Evolutionary conservation across 2,113 vertebrate genomes (phyloP).

Genomic region (Atherinomorus stipes): DNA sequence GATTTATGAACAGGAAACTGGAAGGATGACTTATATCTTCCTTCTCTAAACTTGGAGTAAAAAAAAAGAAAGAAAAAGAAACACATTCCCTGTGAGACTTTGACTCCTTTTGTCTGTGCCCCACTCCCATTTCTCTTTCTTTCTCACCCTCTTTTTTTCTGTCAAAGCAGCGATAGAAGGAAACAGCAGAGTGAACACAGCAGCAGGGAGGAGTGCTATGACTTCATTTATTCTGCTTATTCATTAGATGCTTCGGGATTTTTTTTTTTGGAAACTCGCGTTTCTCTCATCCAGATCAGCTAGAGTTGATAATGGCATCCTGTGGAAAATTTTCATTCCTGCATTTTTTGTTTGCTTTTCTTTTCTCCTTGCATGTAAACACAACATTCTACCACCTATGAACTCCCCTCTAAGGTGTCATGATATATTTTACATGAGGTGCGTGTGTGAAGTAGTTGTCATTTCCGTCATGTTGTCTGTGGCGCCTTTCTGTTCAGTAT

Average conservation of each 20-base stretch:
- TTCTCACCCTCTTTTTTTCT: background rate
- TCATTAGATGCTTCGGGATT: background rate
- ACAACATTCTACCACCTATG: slow-evolving; percentile 14
- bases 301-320: slow-evolving; percentile 19
- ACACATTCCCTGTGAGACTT: slow-evolving; percentile 53
- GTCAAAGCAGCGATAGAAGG: slow-evolving; percentile 12
- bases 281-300: slow-evolving; percentile 6
- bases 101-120: slow-evolving; percentile 24
- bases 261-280: too few species aligned
- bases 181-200: slow-evolving; percentile 8
- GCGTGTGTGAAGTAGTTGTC: slow-evolving; percentile 9
- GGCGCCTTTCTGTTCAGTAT: background rate
- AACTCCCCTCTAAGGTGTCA: slow-evolving; percentile 13
- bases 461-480: background rate
- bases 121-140: background rate
- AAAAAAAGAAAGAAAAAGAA: slow-evolving; percentile 17
- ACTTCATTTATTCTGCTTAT: slow-evolving; percentile 35
- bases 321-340: slow-evolving; percentile 12
- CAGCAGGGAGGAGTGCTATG: background rate
- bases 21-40: slow-evolving; percentile 48
- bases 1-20: slow-evolving; percentile 62
- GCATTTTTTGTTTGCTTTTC: too few species aligned
- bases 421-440: slow-evolving; percentile 5
- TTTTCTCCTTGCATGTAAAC: slow-evolving; percentile 1
- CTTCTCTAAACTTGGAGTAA: slow-evolving; percentile 26